These are phyloP conservation scores for Camponotus pennsylvanicus DNA, from an alignment of 1,140 invertebrate species.

Conservation along the genomic window DNA sequence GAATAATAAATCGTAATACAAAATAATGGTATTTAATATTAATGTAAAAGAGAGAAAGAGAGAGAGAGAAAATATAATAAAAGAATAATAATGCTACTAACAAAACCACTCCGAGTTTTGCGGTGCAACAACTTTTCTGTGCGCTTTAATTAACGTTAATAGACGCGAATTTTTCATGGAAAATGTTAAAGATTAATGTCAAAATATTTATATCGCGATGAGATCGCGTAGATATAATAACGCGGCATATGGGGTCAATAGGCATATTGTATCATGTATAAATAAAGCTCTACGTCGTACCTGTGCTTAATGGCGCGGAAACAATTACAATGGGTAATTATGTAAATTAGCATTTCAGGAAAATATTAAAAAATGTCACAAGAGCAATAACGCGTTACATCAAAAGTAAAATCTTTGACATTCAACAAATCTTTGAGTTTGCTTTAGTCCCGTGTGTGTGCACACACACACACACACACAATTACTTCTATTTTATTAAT, in stretches of 20 bases:
- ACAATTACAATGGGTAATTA: constrained; percentile 24
- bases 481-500: neutral
- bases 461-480: too few species aligned
- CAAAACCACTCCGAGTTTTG: neutral
- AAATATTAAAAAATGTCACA: constrained; percentile 41
- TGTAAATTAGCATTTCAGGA: constrained; percentile 36
- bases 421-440: neutral
- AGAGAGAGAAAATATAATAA: too few species aligned
- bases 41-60: neutral
- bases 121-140: constrained; percentile 5
- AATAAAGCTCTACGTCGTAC: constrained; percentile 25
- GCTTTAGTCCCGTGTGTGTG: neutral
- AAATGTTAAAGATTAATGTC: constrained; percentile 59
- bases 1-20: neutral
- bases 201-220: constrained; percentile 55
- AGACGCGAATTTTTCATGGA: constrained; percentile 13
- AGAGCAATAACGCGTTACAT: too few species aligned
- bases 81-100: constrained; percentile 9
- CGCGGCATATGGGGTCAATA: constrained; percentile 5
- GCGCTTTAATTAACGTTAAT: neutral
- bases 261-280: constrained; percentile 26
- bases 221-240: constrained; percentile 27
- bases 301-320: neutral
- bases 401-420: neutral
- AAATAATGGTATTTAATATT: neutral